Percentiles rank a stretch among this genome's conserved stretches.
These are phyloP conservation scores for Zonitis immaculata DNA, from an alignment of 2,888 invertebrate genomes.

Conservation along the genomic window DNA sequence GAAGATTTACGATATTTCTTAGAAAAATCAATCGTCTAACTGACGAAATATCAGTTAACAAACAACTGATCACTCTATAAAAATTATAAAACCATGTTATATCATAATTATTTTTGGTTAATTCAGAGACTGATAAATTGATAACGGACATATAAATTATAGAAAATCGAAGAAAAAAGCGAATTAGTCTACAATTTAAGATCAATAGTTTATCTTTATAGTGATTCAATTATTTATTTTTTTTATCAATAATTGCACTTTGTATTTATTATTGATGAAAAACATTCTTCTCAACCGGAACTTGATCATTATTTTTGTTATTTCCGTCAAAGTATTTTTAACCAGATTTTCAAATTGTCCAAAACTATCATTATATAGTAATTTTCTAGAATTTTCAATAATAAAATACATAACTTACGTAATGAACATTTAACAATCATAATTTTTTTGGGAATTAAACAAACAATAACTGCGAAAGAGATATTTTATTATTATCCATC, in stretches of 20 bases:
- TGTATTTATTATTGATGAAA: conserved; percentile 1
- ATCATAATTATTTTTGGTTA: background rate
- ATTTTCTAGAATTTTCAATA: too few species aligned
- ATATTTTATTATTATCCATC: too few species aligned
- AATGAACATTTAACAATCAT: too few species aligned
- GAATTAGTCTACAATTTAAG: conserved; percentile 1
- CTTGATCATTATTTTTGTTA: too few species aligned
- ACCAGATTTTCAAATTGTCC: too few species aligned
- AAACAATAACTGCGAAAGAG: too few species aligned
- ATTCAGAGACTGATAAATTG: background rate
- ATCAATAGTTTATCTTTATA: conserved; percentile 17
- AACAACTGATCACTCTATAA: background rate
- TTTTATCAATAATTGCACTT: conserved; percentile 14
- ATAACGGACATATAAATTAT: background rate
- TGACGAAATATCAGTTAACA: background rate
- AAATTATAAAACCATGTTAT: background rate
- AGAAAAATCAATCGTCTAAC: too few species aligned
- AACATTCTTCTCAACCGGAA: background rate
- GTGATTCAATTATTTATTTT: conserved; percentile 15
- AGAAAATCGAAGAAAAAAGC: background rate
- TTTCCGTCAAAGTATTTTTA: too few species aligned
- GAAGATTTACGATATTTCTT: too few species aligned
- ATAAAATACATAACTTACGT: too few species aligned
- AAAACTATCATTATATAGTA: too few species aligned
- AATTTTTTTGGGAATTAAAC: too few species aligned